Evolutionary conservation across 1,140 invertebrate genomes (phyloP).

Genomic region (Babylonia areolata): DNA sequence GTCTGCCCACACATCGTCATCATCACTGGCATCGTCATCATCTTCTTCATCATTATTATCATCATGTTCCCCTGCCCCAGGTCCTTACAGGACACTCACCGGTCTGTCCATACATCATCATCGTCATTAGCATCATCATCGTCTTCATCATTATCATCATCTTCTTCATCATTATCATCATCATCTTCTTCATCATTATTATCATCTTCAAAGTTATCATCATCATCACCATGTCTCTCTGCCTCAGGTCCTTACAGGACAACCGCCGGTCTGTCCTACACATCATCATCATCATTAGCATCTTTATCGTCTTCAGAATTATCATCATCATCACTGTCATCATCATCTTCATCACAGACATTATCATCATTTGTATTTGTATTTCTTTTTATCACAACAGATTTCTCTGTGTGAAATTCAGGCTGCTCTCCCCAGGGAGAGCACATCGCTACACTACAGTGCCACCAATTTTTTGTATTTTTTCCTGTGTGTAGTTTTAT

Average conservation of each 20-base stretch:
- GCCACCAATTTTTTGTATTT: no score
- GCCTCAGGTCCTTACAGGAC: conserved; percentile 85
- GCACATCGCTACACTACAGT: no score
- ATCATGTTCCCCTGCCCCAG: conserved; percentile 72
- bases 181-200: conserved; percentile 71
- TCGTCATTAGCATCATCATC: background rate
- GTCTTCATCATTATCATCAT: conserved; percentile 74
- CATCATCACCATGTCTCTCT: conserved; percentile 87
- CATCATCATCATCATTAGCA: background rate
- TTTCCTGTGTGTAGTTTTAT: no score
- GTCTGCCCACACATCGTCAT: conserved; percentile 76
- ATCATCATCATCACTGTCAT: background rate
- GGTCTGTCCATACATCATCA: conserved; percentile 72
- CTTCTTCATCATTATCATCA: background rate
- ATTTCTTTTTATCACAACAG: no score
- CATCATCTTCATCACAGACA: background rate
- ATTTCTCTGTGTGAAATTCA: no score
- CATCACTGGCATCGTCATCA: background rate
- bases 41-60: conserved; percentile 8
- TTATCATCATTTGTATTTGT: background rate
- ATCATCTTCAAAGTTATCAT: no score
- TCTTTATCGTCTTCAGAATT: background rate
- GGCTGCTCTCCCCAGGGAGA: no score
- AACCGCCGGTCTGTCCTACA: conserved; percentile 82
- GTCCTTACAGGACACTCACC: no score